Evolutionary conservation across 2,888 invertebrate genomes (phyloP), one percentile per base, ranked within the genome.

Genomic region (Cerastis leucographa): DNA sequence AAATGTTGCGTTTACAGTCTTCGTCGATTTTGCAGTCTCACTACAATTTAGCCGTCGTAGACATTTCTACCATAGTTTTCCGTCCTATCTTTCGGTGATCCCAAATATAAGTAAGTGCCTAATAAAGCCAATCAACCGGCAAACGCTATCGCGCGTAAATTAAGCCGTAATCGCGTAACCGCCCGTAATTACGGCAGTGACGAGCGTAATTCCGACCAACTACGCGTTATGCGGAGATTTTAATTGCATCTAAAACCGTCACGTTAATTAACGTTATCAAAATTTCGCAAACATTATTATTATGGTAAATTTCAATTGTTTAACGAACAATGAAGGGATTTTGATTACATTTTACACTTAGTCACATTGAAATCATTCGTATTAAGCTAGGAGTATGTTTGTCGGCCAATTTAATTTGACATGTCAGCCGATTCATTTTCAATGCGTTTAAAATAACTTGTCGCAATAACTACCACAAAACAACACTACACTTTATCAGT

Each of bases 111-210:
- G 64, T 74, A 69, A 71, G 35, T 22, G 40, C 59, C 49, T 76
- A 81, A 74, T 80, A 77, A 81, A 86, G 69, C 73, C 78, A 80
- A 86, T 87, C 84, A 83, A 71, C 70, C 68, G 74, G 29, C 74
- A 74, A 79, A 78, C 86, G 85, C 87, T 82, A n/a, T 62, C 80
- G 76, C 87, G 78, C 80, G 64, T 86, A 72, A 56, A 84, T 86
- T 85, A 73, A 64, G 74, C 78, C 83, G 70, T 76, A 61, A 74
- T 62, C 71, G 66, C 74, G 78, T 77, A 81, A 84, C 83, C 85
- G 86, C 76, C 85, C 85, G 88, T 92, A 92, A 93, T 93, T 92
- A 91, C 86, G 86, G 80, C 76, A 88, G 90, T 93, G 94, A 94
- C 92, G 89, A 83, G 93, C 89, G 88, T 89, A 90, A 91, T 92